Base-by-base conservation (phyloP, 2,888 invertebrate genomes). In the Amiota minor region DNA sequence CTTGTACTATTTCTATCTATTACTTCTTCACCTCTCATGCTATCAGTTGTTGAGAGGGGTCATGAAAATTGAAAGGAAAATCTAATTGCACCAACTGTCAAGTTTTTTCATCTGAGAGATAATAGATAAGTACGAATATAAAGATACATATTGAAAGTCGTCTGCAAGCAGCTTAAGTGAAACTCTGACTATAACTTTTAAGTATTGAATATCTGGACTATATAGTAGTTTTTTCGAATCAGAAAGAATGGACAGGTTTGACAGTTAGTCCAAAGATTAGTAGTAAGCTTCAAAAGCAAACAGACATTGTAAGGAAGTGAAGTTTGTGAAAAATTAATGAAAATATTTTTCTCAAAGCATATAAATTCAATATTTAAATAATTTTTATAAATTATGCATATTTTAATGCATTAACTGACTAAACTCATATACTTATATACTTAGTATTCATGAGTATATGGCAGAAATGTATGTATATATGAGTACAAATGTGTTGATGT, bases 41-140 rank as follows among this genome's bases (percentile, higher is more conserved):
- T 53, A 45, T 6, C 46, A 68, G 23, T 49, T 56, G n/a, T 70
- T 46, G 55, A 35, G 35, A 0, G 6, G 35, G 6, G 35, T 35
- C 35, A 35, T 35, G 35, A 35, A 55, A 65, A 67, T 71, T 35
- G 49, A 53, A 69, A 70, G 23, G 46, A 12, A 73, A 73, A 74
- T 74, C 70, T 64, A 77, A 77, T 72, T 70, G 75, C 62, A 77
- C 70, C 55, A 61, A 72, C 77, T 75, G 77, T 77, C 73, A 75
- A 68, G 70, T 67, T 73, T 62, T 59, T 46, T 61, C 56, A 23
- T 11, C 18, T 3, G 9, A 9, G 16, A 18, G 59, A 59, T 59
- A 59, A 9, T 18, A 59, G 18, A 10, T 2, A 23, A 6, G 14
- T 20, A 59, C 20, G 72, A 72, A 74, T 71, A 74, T 64, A 71